Percentiles rank a stretch among this genome's conserved stretches.
phyloP scores from a whole-genome alignment of 2,113 vertebrate species.

The Dipodomys merriami region DNA sequence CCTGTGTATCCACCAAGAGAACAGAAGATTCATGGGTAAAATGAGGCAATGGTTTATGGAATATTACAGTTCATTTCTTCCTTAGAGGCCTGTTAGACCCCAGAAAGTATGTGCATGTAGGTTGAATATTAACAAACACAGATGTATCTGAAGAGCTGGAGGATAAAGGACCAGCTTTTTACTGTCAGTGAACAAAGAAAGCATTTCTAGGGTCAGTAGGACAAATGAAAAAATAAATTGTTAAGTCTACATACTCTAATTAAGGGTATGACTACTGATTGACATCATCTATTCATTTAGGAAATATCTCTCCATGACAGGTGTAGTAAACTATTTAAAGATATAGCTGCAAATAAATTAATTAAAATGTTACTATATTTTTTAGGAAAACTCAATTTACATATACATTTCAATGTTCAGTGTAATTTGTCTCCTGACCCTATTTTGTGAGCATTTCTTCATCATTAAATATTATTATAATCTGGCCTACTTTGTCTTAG shows the following conservation, averaged over 20 bases:
- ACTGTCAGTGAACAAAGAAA: not conserved
- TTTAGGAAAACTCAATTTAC: slow-evolving; percentile 37
- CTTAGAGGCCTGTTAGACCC: not conserved
- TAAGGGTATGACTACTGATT: not conserved
- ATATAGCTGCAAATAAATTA: not conserved
- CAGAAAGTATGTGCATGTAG: not conserved
- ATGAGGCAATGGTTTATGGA: not conserved
- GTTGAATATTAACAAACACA: slow-evolving; percentile 47
- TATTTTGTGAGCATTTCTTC: slow-evolving; percentile 26
- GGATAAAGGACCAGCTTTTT: not conserved
- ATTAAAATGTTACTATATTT: too few species aligned
- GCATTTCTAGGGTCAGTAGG: not conserved
- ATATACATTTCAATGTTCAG: not conserved
- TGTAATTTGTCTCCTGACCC: slow-evolving; percentile 44
- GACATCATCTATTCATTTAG: not conserved
- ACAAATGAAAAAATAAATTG: not conserved
- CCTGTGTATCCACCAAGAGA: not conserved
- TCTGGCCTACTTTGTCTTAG: not conserved
- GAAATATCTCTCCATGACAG: not conserved
- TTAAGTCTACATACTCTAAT: not conserved
- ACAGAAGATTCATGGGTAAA: not conserved
- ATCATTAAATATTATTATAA: slow-evolving; percentile 10
- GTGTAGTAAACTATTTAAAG: slow-evolving; percentile 26
- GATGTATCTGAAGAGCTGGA: not conserved
- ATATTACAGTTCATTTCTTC: not conserved